Base-by-base conservation (phyloP, 2,797 vertebrate species). In the Cirrhinus molitorella region DNA sequence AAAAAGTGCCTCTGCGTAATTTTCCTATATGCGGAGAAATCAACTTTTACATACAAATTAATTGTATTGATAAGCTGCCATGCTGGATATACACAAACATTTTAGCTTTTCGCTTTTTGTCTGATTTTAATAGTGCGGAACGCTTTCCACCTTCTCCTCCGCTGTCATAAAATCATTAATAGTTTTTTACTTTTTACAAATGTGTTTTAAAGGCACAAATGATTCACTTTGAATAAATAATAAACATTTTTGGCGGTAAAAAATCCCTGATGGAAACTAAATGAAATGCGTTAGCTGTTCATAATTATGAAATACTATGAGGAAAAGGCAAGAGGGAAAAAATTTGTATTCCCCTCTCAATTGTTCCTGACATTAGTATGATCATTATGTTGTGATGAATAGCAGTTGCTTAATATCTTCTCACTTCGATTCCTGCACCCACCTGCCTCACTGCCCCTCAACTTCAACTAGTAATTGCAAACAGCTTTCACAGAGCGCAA, bases 201-300 rank as follows among this genome's bases (percentile, higher is more conserved):
- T 63, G 40, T 51, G 73, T 83, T 82, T 70, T 17, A 61, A 57
- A 61, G 51, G 57, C 70, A 70, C 68, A 55, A 77, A 82, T 82
- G 61, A 84, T 84, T 82, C 65, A 74, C 76, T 55, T 47, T 7
- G n/a, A 86, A 73, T 83, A 75, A 40, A 75, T 80, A 59, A 85
- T 67, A 73, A 87, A 85, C 23, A 43, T 80, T 78, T 84, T 71
- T 67, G 67, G 71, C 53, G 0, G 49, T 57, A 61, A 55, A 73
- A 66, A 76, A 63, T 53, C 80, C 78, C 55, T 57, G 34, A 59
- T 45, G 47, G 63, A 85, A 85, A 63, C 19, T 37, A 37, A 61
- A 70, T 84, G 23, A 63, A 79, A 65, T 86, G 65, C 17, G 51
- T 73, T 67, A 65, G 49, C 47, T 72, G 76, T 53, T 80, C 59